Evolutionary conservation across 2,113 vertebrate genomes (phyloP).

Genomic region (Petrocephalus microphthalmus): DNA sequence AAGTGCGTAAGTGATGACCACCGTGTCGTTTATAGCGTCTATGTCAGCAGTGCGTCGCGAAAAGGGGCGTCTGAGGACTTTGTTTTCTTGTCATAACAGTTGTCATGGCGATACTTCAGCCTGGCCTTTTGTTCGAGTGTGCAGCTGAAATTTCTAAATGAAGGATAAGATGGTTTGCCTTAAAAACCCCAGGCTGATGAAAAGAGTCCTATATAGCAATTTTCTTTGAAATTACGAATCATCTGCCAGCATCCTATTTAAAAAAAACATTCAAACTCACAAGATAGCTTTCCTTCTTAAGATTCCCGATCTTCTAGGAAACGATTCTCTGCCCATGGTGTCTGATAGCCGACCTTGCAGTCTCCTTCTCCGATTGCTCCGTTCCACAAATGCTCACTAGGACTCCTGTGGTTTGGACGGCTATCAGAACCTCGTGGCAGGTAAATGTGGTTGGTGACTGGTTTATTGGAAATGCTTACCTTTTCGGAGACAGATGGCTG

Average conservation of each 20-base stretch:
- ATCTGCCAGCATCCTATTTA: background rate
- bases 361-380: background rate
- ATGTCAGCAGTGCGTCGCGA: background rate
- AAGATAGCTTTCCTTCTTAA: background rate
- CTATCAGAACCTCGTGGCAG: background rate
- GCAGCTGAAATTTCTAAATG: background rate
- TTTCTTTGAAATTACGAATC: background rate
- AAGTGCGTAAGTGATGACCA: background rate
- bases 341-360: background rate
- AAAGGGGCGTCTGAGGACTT: slow-evolving; percentile 13
- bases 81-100: slow-evolving; percentile 17
- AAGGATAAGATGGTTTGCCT: background rate
- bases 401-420: background rate
- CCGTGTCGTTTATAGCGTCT: slow-evolving; percentile 3
- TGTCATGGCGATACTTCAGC: slow-evolving; percentile 23
- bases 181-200: background rate
- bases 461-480: background rate
- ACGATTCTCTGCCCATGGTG: background rate
- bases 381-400: background rate
- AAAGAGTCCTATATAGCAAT: background rate
- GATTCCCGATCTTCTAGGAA: background rate
- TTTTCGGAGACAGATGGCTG: background rate
- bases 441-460: background rate
- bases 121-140: background rate
- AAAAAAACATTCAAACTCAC: background rate